Evolutionary conservation across 2,888 invertebrate genomes (phyloP).

Genomic region (Ectemnius cavifrons): DNA sequence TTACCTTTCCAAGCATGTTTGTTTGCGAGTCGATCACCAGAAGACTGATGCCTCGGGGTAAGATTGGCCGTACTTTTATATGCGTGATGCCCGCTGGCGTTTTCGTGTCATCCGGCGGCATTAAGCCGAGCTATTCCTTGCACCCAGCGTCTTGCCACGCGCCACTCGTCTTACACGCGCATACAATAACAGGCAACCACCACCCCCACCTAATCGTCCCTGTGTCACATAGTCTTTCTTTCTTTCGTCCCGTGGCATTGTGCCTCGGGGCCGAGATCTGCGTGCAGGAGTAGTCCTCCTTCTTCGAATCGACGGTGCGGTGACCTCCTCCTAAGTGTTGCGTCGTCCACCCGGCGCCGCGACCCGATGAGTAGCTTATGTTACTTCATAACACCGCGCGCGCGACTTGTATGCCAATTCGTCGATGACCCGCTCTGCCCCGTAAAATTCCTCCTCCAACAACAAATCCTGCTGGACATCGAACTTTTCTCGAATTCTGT

Average conservation of each 20-base stretch:
- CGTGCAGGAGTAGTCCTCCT: slow-evolving; percentile 20
- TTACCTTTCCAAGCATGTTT: slow-evolving; percentile 71
- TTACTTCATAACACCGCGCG: slow-evolving; percentile 68
- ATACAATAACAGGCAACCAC: slow-evolving; percentile 16
- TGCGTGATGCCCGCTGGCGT: slow-evolving; percentile 48
- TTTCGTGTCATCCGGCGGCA: slow-evolving; percentile 60
- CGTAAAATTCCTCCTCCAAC: too few species aligned
- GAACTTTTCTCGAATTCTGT: too few species aligned
- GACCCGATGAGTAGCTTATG: slow-evolving; percentile 49
- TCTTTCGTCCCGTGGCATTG: slow-evolving; percentile 11
- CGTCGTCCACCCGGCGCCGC: slow-evolving; percentile 30
- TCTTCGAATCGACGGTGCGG: slow-evolving; percentile 28
- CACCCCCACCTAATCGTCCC: slow-evolving; percentile 57
- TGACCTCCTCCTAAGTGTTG: slow-evolving; percentile 69
- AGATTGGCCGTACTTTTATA: slow-evolving; percentile 70
- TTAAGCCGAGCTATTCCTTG: slow-evolving; percentile 56
- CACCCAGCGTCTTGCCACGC: slow-evolving; percentile 45
- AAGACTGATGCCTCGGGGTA: slow-evolving; percentile 70
- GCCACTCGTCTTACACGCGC: slow-evolving; percentile 53
- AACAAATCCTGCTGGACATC: too few species aligned
- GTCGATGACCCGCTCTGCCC: too few species aligned
- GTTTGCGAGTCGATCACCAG: slow-evolving; percentile 65
- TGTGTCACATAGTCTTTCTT: not conserved
- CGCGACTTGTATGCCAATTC: slow-evolving; percentile 61
- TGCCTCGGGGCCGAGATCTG: not conserved